Conservation (phyloP, 2,113 vertebrate species). For the Crotalus tigris region DNA sequence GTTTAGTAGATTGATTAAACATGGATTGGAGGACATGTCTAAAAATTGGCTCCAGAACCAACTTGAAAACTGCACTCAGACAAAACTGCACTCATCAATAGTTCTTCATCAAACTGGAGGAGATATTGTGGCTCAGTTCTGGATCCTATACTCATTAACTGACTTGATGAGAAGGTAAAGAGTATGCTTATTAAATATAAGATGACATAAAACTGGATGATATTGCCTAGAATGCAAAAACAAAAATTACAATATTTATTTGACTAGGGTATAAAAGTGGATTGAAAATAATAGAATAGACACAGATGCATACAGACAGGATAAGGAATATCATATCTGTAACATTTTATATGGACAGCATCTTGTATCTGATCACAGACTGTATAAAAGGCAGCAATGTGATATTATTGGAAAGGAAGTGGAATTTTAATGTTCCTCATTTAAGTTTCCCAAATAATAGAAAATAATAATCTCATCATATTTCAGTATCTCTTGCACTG, state of each 20-base stretch:
- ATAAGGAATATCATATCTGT: neutral
- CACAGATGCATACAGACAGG: neutral
- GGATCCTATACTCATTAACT: neutral
- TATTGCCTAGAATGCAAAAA: neutral
- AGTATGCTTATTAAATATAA: neutral
- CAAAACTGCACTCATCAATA: neutral
- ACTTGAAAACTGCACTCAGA: neutral
- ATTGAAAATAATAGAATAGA: neutral
- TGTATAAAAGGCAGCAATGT: neutral
- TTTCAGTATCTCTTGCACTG: neutral
- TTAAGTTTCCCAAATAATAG: neutral
- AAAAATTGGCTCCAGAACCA: neutral
- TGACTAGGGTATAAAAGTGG: neutral
- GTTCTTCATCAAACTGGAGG: neutral
- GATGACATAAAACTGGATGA: neutral
- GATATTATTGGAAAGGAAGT: neutral
- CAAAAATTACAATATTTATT: neutral
- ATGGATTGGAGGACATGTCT: neutral
- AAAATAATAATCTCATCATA: neutral
- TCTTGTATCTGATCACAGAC: neutral
- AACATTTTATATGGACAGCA: neutral
- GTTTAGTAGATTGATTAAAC: neutral
- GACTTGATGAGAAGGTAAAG: neutral
- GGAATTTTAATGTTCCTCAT: neutral
- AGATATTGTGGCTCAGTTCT: neutral